A percentile compares a stretch with the other conserved stretches of the same genome.
Evolutionary conservation across 2,888 invertebrate species (phyloP).

Genomic region (Bruchidius siliquastri): DNA sequence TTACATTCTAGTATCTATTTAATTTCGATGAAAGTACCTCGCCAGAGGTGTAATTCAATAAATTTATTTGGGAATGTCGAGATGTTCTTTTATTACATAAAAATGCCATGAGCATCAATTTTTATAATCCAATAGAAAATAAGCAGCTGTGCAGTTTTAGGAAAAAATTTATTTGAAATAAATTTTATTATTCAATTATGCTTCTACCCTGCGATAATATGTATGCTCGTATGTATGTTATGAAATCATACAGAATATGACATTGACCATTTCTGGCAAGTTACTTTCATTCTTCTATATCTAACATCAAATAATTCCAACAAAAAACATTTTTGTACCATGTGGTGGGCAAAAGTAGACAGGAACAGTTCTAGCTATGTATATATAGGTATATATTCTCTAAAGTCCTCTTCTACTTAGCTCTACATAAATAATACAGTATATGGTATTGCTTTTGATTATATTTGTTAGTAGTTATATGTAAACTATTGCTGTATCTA

Average conservation of each 20-base stretch:
- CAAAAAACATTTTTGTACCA: neutral
- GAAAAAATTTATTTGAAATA: no score
- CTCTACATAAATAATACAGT: conserved; percentile 43
- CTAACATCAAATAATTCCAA: conserved; percentile 1
- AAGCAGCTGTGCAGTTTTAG: no score
- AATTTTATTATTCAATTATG: no score
- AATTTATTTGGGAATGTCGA: no score
- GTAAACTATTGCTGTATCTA: conserved; percentile 47
- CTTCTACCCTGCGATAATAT: no score
- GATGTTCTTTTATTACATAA: no score
- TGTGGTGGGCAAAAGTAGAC: neutral
- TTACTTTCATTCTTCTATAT: neutral
- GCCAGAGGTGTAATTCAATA: conserved; percentile 6
- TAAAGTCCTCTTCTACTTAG: conserved; percentile 35
- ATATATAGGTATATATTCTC: conserved; percentile 10
- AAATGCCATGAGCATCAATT: no score
- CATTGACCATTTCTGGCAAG: neutral
- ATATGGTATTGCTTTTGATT: conserved; percentile 46
- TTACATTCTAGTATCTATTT: neutral
- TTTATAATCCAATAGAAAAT: no score
- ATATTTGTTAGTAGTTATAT: conserved; percentile 35
- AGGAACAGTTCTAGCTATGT: conserved; percentile 2
- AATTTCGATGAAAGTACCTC: neutral
- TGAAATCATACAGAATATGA: no score
- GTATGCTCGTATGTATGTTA: no score